phyloP scores from a whole-genome alignment of 2,797 vertebrate genomes.

The Pangasius djambal region DNA sequence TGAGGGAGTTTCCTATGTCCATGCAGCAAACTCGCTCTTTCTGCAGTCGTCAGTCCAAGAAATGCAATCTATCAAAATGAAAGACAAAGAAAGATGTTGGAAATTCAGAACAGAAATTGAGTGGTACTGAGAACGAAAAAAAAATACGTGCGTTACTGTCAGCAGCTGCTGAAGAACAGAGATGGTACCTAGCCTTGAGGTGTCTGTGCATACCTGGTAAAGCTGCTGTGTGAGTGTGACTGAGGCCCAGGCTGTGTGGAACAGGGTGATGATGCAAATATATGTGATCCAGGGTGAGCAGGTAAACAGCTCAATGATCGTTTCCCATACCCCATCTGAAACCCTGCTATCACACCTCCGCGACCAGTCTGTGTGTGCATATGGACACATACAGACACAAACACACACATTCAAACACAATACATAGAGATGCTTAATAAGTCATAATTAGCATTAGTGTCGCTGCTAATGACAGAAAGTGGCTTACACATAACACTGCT shows the following conservation, averaged over 20 bases:
- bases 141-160: neutral
- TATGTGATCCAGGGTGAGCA: conserved; percentile 91
- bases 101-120: neutral
- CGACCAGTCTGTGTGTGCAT: conserved; percentile 81
- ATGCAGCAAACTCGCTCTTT: conserved; percentile 77
- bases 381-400: neutral
- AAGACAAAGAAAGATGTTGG: neutral
- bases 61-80: conserved; percentile 78
- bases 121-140: neutral
- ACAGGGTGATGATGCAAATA: conserved; percentile 83
- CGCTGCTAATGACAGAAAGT: neutral
- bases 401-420: conserved; percentile 1
- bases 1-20: conserved; percentile 81
- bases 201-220: conserved; percentile 75
- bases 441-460: neutral
- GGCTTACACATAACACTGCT: conserved; percentile 85
- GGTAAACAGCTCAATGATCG: conserved; percentile 70
- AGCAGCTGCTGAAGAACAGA: neutral
- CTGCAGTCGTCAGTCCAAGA: conserved; percentile 88
- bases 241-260: conserved; percentile 83
- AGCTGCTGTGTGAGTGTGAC: conserved; percentile 82
- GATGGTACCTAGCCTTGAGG: neutral
- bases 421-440: neutral
- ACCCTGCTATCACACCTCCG: conserved; percentile 78
- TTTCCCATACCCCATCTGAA: conserved; percentile 76